A percentile compares a stretch with the other conserved stretches of the same genome.
phyloP scores from a whole-genome alignment of 2,888 invertebrate genomes.

The Drosophila infuscata region DNA sequence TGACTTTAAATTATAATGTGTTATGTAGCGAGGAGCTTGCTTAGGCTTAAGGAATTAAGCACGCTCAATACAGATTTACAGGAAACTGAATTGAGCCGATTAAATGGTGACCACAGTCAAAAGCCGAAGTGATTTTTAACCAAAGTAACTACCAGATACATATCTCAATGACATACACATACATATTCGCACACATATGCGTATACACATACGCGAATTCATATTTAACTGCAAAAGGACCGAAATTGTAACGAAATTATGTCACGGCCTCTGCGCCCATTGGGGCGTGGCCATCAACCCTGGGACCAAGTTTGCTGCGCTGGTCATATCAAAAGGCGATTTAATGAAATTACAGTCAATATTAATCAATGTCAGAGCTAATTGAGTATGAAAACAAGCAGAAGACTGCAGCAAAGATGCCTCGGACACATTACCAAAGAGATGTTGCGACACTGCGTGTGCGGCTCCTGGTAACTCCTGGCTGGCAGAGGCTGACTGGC shows the following conservation, averaged over 20 bases:
- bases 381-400: slow-evolving; percentile 76
- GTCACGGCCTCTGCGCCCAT: slow-evolving; percentile 36
- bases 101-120: slow-evolving; percentile 50
- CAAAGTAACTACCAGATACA: slow-evolving; percentile 38
- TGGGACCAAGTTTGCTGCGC: slow-evolving; percentile 24
- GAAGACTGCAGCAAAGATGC: slow-evolving; percentile 30
- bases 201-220: not conserved
- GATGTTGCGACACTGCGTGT: slow-evolving; percentile 12
- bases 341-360: slow-evolving; percentile 79
- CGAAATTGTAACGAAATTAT: slow-evolving; percentile 63
- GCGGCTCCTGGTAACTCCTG: not conserved
- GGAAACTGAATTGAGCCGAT: slow-evolving; percentile 38
- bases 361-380: slow-evolving; percentile 79
- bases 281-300: slow-evolving; percentile 23
- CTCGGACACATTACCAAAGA: slow-evolving; percentile 6
- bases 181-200: not conserved
- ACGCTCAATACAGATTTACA: slow-evolving; percentile 53
- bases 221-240: slow-evolving; percentile 25
- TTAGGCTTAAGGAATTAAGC: slow-evolving; percentile 26
- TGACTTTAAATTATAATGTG: not conserved
- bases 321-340: slow-evolving; percentile 73
- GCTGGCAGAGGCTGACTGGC: not conserved
- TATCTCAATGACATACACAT: slow-evolving; percentile 2
- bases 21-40: not conserved
- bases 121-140: slow-evolving; percentile 48